Conservation (phyloP, 2,888 invertebrate species). For the Agapostemon virescens region DNA sequence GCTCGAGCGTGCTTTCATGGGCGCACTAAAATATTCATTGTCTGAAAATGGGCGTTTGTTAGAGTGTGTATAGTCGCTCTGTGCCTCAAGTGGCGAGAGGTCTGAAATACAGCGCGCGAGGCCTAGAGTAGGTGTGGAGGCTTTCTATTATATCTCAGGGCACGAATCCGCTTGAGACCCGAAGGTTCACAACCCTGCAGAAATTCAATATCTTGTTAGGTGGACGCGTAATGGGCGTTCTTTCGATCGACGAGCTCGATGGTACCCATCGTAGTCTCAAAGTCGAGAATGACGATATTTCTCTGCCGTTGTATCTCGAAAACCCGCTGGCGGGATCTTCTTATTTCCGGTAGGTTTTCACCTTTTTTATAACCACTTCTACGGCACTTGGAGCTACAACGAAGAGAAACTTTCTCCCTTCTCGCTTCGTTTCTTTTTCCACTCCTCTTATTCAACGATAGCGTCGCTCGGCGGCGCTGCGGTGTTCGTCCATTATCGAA, state of each 20-base stretch:
- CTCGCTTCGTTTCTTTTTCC: slow-evolving; percentile 11
- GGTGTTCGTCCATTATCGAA: slow-evolving; percentile 28
- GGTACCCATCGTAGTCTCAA: slow-evolving; percentile 39
- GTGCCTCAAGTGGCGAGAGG: slow-evolving; percentile 57
- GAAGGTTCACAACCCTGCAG: slow-evolving; percentile 57
- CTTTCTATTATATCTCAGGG: slow-evolving; percentile 70
- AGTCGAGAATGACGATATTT: slow-evolving; percentile 48
- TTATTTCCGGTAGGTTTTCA: slow-evolving; percentile 22
- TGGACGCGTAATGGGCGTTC: slow-evolving; percentile 59
- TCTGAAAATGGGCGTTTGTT: slow-evolving; percentile 75
- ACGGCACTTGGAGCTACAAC: not conserved
- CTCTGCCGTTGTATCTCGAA: slow-evolving; percentile 3
- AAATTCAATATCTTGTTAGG: slow-evolving; percentile 70
- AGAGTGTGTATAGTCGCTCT: slow-evolving; percentile 64
- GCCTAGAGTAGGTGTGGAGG: slow-evolving; percentile 61
- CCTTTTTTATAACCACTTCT: slow-evolving; percentile 14
- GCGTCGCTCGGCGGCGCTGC: slow-evolving; percentile 25
- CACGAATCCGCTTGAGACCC: slow-evolving; percentile 63
- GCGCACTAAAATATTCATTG: slow-evolving; percentile 75
- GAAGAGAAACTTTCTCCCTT: slow-evolving; percentile 13
- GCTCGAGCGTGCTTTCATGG: slow-evolving; percentile 71
- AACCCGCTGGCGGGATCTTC: slow-evolving; percentile 14
- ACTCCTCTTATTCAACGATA: slow-evolving; percentile 42
- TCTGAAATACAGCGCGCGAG: slow-evolving; percentile 49
- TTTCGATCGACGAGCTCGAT: slow-evolving; percentile 57